A percentile compares a stretch with the other conserved stretches of the same genome.
Conservation (phyloP, 1,140 invertebrate genomes). For the Hormaphis cornu region DNA sequence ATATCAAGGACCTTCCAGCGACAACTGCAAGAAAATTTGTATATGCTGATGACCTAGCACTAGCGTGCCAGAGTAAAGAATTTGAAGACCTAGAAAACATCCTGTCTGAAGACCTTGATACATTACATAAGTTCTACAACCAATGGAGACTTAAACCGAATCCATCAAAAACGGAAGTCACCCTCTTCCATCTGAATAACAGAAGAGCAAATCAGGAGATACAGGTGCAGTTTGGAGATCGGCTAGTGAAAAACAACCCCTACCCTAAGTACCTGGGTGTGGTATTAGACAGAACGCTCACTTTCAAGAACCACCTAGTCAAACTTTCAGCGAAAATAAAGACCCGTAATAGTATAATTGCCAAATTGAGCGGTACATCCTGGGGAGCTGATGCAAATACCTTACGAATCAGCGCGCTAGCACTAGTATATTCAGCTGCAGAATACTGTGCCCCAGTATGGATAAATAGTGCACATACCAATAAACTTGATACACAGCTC, state of each 20-base stretch:
- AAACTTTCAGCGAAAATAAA: neutral
- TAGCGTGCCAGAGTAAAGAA: neutral
- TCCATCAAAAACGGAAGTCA: slow-evolving; percentile 8
- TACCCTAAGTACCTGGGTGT: neutral
- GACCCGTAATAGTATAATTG: neutral
- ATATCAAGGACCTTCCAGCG: neutral
- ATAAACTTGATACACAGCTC: slow-evolving; percentile 5
- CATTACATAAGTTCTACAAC: neutral
- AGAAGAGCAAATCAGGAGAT: slow-evolving; percentile 8
- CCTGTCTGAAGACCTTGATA: neutral
- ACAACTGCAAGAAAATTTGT: neutral
- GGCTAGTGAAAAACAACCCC: neutral
- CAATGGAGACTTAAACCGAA: slow-evolving; percentile 19
- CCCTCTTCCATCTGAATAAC: slow-evolving; percentile 16
- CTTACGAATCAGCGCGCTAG: slow-evolving; percentile 8
- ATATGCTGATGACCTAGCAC: neutral
- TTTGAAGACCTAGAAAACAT: neutral
- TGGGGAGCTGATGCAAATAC: slow-evolving; percentile 3
- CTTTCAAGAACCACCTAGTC: neutral
- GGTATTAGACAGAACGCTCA: neutral
- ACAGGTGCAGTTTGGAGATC: neutral
- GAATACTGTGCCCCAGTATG: slow-evolving; percentile 30
- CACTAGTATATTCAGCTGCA: slow-evolving; percentile 29
- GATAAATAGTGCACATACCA: slow-evolving; percentile 2
- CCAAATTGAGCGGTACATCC: neutral